Conservation (phyloP, 2,888 invertebrate species). For the Odontomyia ornata region DNA sequence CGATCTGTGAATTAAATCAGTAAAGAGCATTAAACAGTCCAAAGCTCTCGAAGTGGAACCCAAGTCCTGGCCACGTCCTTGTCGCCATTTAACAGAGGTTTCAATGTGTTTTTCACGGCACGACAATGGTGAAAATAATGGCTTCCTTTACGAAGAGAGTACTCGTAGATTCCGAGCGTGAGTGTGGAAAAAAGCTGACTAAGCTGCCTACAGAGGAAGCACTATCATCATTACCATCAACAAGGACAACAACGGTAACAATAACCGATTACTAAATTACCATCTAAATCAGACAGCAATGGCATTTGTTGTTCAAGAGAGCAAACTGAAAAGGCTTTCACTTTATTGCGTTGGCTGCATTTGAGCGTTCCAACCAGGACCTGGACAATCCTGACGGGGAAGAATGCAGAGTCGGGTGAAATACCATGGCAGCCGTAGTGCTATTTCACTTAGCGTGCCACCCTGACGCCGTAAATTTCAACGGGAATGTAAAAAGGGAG, state of each 20-base stretch:
- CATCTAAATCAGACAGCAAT: constrained; percentile 32
- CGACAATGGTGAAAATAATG: constrained; percentile 20
- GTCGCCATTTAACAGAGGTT: neutral
- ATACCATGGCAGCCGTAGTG: constrained; percentile 2
- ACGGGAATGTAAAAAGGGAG: constrained; percentile 12
- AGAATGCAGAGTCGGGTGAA: neutral
- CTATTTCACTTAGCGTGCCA: constrained; percentile 29
- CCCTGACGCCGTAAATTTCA: constrained; percentile 6
- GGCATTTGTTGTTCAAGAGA: constrained; percentile 11
- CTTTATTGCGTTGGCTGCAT: constrained; percentile 29
- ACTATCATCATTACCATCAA: constrained; percentile 9
- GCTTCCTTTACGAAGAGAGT: neutral
- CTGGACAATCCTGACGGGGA: neutral
- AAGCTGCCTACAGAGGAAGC: neutral
- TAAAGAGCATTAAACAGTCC: constrained; percentile 6
- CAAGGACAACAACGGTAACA: constrained; percentile 20
- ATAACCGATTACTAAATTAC: constrained; percentile 35
- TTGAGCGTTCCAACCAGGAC: neutral
- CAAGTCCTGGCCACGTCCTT: constrained; percentile 4
- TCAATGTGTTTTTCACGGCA: constrained; percentile 23
- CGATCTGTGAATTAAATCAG: constrained; percentile 32
- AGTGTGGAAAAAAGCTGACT: neutral
- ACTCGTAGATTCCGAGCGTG: neutral
- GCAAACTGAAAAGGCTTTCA: constrained; percentile 17
- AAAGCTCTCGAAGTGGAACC: neutral